phyloP scores from a whole-genome alignment of 2,113 vertebrate genomes.

The Epinephelus lanceolatus region DNA sequence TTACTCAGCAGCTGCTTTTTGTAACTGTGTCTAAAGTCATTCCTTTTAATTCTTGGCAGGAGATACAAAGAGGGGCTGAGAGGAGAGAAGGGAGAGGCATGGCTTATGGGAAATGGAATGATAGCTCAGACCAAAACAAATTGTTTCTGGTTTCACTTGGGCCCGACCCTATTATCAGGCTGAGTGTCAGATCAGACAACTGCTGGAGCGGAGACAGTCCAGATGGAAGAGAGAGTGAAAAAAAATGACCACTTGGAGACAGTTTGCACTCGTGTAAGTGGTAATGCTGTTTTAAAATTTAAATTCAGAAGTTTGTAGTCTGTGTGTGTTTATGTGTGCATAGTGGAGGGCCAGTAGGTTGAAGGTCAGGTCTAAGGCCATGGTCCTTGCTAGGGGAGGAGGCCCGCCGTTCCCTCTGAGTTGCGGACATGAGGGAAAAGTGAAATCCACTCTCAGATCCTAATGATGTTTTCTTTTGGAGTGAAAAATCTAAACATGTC shows the following conservation, averaged over 20 bases:
- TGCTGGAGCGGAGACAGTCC: slow-evolving; percentile 73
- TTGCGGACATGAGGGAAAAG: slow-evolving; percentile 79
- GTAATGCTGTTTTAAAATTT: slow-evolving; percentile 33
- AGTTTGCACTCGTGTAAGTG: slow-evolving; percentile 52
- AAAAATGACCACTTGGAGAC: slow-evolving; percentile 43
- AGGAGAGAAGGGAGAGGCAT: slow-evolving; percentile 80
- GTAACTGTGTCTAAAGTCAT: slow-evolving; percentile 81
- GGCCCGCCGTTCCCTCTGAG: slow-evolving; percentile 61
- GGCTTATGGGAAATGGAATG: slow-evolving; percentile 83
- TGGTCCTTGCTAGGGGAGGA: slow-evolving; percentile 41
- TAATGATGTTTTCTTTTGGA: slow-evolving; percentile 83
- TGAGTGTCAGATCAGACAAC: slow-evolving; percentile 82
- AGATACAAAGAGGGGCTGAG: slow-evolving; percentile 78
- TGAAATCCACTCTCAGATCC: slow-evolving; percentile 78
- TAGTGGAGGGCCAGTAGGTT: slow-evolving; percentile 67
- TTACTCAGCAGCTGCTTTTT: slow-evolving; percentile 83
- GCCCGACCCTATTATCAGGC: slow-evolving; percentile 80
- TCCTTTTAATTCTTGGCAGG: slow-evolving; percentile 84
- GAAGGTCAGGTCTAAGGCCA: slow-evolving; percentile 81
- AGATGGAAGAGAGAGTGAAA: slow-evolving; percentile 66
- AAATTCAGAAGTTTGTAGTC: slow-evolving; percentile 22
- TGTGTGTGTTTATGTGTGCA: slow-evolving; percentile 30
- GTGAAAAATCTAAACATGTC: slow-evolving; percentile 83
- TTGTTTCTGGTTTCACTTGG: slow-evolving; percentile 83
- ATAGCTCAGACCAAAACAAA: slow-evolving; percentile 83